phyloP scores from a whole-genome alignment of 2,113 vertebrate genomes.

The Pedetes capensis region DNA sequence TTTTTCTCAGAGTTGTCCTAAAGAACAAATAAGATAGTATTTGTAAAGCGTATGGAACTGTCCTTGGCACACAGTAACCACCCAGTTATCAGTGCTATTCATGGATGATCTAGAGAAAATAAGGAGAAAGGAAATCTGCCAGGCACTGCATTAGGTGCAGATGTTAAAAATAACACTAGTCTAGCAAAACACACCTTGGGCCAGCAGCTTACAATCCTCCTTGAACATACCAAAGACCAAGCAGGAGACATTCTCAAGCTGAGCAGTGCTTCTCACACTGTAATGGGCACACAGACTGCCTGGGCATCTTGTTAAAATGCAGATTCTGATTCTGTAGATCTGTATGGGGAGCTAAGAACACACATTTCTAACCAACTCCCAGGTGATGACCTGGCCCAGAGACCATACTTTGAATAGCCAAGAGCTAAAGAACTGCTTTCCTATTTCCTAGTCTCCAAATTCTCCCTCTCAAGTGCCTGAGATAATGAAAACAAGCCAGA shows the following conservation, averaged over 20 bases:
- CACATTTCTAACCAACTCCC: not conserved
- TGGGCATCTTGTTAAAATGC: not conserved
- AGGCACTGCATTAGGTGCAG: fast-evolving
- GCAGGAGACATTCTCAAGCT: not conserved
- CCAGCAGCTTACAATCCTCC: not conserved
- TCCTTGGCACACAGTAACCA: not conserved
- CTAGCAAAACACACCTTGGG: not conserved
- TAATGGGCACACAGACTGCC: fast-evolving
- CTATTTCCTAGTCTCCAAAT: slow-evolving; percentile 54
- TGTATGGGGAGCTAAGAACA: not conserved
- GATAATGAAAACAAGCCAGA: slow-evolving; percentile 58
- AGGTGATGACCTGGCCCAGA: not conserved
- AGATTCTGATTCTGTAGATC: not conserved
- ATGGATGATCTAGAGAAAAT: not conserved
- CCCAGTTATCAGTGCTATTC: not conserved
- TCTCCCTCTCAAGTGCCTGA: slow-evolving; percentile 36
- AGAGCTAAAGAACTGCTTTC: not conserved
- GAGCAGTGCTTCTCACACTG: not conserved
- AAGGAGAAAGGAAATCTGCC: not conserved
- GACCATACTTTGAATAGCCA: not conserved
- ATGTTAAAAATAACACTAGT: not conserved
- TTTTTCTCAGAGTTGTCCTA: not conserved
- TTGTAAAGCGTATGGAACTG: not conserved
- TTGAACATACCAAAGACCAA: not conserved
- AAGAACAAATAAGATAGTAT: not conserved